Conservation (phyloP, 2,797 vertebrate genomes). For the Leptodactylus fallax region DNA sequence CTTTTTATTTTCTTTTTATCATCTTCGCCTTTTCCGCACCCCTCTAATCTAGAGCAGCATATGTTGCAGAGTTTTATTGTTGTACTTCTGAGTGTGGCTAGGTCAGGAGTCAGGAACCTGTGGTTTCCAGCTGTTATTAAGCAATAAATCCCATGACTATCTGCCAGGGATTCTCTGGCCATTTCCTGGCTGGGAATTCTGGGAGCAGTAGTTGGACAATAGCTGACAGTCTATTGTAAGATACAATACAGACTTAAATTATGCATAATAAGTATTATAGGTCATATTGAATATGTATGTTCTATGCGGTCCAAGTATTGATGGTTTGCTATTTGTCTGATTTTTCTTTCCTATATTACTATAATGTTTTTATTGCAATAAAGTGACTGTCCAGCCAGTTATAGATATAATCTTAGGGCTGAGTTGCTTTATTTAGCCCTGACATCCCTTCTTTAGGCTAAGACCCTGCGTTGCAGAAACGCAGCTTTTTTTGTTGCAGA, state of each 20-base stretch:
- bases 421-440: too few relatives aligned
- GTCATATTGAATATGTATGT: too few relatives aligned
- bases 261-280: neutral
- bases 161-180: neutral
- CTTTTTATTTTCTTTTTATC: constrained; percentile 19
- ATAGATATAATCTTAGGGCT: too few relatives aligned
- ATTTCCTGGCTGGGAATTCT: constrained; percentile 7
- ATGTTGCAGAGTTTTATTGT: constrained; percentile 36
- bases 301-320: too few relatives aligned
- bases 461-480: too few relatives aligned
- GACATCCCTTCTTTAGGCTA: too few relatives aligned
- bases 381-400: too few relatives aligned
- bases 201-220: neutral
- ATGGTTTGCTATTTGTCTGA: too few relatives aligned
- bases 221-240: neutral
- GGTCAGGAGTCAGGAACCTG: constrained; percentile 33
- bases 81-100: constrained; percentile 9
- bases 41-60: constrained; percentile 20
- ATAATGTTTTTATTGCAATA: too few relatives aligned
- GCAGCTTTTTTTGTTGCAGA: too few relatives aligned
- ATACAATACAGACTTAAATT: neutral
- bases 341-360: too few relatives aligned
- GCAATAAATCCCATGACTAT: constrained; percentile 22
- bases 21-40: neutral
- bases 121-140: constrained; percentile 19